A percentile compares a stretch with the other conserved stretches of the same genome.
Conservation (phyloP, 2,888 invertebrate genomes). For the Aphidius colemani region DNA sequence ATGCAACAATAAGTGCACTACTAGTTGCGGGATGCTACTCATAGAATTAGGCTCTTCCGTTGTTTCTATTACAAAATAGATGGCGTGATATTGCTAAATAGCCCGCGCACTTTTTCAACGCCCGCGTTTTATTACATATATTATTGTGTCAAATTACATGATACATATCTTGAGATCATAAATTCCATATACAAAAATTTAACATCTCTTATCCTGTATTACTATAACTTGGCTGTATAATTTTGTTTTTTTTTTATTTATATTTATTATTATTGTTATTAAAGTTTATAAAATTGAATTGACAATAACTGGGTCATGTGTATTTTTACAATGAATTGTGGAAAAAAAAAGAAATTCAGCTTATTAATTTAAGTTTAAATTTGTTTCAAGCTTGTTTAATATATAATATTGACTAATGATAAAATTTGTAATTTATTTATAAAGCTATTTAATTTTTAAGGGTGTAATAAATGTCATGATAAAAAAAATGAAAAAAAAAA, state of each 20-base stretch:
- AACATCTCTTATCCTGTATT: not conserved
- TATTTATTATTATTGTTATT: not conserved
- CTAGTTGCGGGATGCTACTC: slow-evolving; percentile 43
- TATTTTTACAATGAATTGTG: not conserved
- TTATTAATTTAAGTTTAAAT: too few species aligned
- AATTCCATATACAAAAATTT: not conserved
- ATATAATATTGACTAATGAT: too few species aligned
- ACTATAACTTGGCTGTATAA: not conserved
- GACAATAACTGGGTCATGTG: not conserved
- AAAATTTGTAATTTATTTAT: too few species aligned
- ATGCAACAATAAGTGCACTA: slow-evolving; percentile 48
- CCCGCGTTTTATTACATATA: slow-evolving; percentile 23
- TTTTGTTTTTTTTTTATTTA: not conserved
- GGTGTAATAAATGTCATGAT: too few species aligned
- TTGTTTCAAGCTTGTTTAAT: too few species aligned
- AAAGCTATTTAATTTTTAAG: not conserved
- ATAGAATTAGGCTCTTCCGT: slow-evolving; percentile 57
- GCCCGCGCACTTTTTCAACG: slow-evolving; percentile 30
- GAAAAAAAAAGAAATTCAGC: too few species aligned
- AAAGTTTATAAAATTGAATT: too few species aligned
- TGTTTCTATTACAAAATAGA: slow-evolving; percentile 61
- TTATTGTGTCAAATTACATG: slow-evolving; percentile 16
- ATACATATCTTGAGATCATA: not conserved
- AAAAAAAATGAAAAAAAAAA: not conserved
- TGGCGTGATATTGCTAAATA: slow-evolving; percentile 54